Percentiles rank a stretch among this genome's conserved stretches.
Conservation (phyloP, 2,888 invertebrate genomes). For the Hypolimnas misippus region DNA sequence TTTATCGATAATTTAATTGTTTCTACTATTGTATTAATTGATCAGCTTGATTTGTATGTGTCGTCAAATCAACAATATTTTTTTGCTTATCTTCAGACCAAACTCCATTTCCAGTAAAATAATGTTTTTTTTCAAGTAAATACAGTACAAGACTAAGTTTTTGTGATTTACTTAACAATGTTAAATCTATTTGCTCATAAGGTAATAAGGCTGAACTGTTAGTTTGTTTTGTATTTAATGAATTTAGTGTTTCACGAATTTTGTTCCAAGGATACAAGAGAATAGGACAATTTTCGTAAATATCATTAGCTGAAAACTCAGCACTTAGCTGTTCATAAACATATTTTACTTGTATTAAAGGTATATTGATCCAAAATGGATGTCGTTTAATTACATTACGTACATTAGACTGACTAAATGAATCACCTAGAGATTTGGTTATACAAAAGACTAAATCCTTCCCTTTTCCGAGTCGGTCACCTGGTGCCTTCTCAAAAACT, state of each 20-base stretch:
- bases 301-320: conserved; percentile 63
- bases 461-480: conserved; percentile 73
- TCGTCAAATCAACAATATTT: conserved; percentile 35
- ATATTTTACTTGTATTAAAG: conserved; percentile 69
- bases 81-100: conserved; percentile 72
- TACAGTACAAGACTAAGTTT: conserved; percentile 72
- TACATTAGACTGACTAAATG: conserved; percentile 56
- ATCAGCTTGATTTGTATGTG: conserved; percentile 10
- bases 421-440: conserved; percentile 59
- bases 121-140: conserved; percentile 74
- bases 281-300: conserved; percentile 72
- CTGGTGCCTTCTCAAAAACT: conserved; percentile 71
- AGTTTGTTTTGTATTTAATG: conserved; percentile 47
- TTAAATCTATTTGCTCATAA: conserved; percentile 57
- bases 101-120: conserved; percentile 78
- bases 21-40: neutral
- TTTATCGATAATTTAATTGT: conserved; percentile 1
- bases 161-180: conserved; percentile 61
- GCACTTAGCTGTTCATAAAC: conserved; percentile 62
- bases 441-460: conserved; percentile 74
- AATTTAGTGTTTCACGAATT: conserved; percentile 56
- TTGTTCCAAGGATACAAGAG: conserved; percentile 77
- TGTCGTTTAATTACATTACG: conserved; percentile 64
- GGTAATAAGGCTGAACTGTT: conserved; percentile 38
- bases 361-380: conserved; percentile 77